Evolutionary conservation across 2,113 vertebrate genomes (phyloP).

Genomic region (Prunella fulvescens): DNA sequence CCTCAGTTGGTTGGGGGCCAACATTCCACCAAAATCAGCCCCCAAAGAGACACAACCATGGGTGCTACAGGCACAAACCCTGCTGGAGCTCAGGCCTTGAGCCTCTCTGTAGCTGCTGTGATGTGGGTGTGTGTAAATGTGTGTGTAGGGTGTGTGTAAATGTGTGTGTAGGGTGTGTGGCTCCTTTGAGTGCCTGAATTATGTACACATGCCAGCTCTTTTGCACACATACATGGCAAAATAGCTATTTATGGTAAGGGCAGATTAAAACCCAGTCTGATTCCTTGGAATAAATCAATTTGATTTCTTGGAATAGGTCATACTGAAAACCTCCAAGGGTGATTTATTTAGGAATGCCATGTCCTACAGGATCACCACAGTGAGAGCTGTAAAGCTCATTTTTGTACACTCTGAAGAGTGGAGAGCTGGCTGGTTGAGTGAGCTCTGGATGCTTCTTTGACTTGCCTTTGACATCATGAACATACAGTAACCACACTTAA

Average conservation of each 20-base stretch:
- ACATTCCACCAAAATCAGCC: background rate
- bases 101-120: background rate
- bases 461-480: background rate
- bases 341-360: background rate
- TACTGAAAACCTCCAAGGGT: background rate
- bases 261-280: background rate
- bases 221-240: background rate
- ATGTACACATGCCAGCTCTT: background rate
- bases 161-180: background rate
- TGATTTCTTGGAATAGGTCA: background rate
- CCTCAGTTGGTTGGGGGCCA: background rate
- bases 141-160: too few species aligned
- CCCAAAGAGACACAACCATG: background rate
- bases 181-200: background rate
- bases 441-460: background rate
- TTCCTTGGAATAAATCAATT: background rate
- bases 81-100: background rate
- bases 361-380: background rate
- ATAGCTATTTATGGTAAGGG: background rate
- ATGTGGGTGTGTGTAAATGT: background rate
- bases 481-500: background rate
- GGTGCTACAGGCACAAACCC: background rate
- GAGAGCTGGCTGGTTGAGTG: background rate
- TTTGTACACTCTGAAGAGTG: background rate
- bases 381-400: background rate